Base-by-base conservation (phyloP, 1,140 invertebrate genomes). In the Chelonus insularis region DNA sequence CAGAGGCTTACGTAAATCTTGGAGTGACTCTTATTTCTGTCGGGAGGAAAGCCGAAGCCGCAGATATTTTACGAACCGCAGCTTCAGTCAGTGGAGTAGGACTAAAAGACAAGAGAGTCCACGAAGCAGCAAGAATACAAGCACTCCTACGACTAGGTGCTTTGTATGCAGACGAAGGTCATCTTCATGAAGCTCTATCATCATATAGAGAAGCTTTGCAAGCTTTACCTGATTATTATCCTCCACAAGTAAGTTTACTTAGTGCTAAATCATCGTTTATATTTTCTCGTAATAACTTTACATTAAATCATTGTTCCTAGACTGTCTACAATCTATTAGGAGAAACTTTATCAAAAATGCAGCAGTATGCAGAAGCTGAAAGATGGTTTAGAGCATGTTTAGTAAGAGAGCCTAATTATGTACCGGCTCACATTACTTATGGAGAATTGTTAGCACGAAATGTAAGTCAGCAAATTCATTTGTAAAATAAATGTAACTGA, bases 1-100 rank as follows among this genome's bases (percentile, higher is more conserved):
- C 86, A 97, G 95, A 97, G 86, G 96, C 96, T 37, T 94, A 98
- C 81, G 87, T 98, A 59, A 98, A 97, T 75, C 85, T 97, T 69
- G 96, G 94, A 1, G 89, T 94, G 62, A 90, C 95, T 18, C 84
- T 96, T 63, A 89, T 92, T 65, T 86, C 91, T 6, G 83, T 92
- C 48, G 94, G 94, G 8, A 84, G 90, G 45, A 87, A 88, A 64
- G 86, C 90, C 47, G 93, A 96, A 73, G 96, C 95, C 8, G 89
- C 90, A 32, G 86, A 89, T 65, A 88, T 93, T 43, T 88, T 97
- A 48, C 82, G 88, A 20, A 86, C 91, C 51, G 96, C 94, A 66
- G 87, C 92, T 5, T 86, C 88, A 29, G 83, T 97, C 29, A 93
- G 96, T 68, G 94, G 93, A 0, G 86, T 89, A 1, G 89, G 91